Conservation (phyloP, 2,113 vertebrate genomes). For the Notechis scutatus region DNA sequence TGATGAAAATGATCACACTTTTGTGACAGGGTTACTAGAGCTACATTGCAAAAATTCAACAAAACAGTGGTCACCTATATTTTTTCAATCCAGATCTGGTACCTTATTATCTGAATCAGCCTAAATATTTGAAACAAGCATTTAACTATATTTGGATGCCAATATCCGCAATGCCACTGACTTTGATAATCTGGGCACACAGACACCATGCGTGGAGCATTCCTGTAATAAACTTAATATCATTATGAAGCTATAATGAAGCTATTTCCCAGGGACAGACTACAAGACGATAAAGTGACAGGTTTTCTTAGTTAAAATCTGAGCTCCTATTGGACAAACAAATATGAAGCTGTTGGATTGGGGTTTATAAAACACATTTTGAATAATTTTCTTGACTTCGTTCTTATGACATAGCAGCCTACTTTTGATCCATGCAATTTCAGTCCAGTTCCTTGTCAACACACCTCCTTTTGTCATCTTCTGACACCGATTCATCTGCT, state of each 20-base stretch:
- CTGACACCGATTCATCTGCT: slow-evolving; percentile 83
- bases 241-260: neutral
- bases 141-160: neutral
- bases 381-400: rapidly evolving
- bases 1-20: neutral
- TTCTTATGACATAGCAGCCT: neutral
- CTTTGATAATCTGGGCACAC: neutral
- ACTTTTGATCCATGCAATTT: neutral
- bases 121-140: neutral
- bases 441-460: slow-evolving; percentile 37
- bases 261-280: neutral
- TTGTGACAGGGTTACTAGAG: neutral
- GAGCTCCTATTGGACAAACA: neutral
- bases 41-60: neutral
- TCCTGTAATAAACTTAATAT: neutral
- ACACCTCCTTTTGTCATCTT: slow-evolving; percentile 93
- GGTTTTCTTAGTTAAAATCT: neutral
- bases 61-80: neutral
- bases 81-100: neutral
- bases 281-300: neutral
- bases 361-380: neutral
- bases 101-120: neutral
- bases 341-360: neutral
- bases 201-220: neutral
- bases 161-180: neutral